Base-by-base conservation (phyloP, 2,888 invertebrate genomes). In the Synanthedon vespiformis region DNA sequence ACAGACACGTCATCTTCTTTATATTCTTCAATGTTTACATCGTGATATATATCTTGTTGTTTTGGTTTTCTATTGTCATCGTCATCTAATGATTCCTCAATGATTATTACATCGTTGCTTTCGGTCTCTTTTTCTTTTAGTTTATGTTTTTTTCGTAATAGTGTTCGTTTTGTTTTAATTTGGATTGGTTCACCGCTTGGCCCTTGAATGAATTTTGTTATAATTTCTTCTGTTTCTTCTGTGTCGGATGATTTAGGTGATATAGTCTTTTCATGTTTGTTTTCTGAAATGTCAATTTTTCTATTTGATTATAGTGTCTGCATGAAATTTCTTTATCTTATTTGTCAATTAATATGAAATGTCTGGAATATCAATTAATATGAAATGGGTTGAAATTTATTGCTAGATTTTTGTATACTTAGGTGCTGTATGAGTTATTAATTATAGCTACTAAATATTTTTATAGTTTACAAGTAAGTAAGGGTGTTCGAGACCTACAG, bases 151-250 rank as follows among this genome's bases (percentile, higher is more conserved):
- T 88, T 89, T 60, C 86, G 74, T 53, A 89, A 63, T 54, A 88
- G 87, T 1, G 90, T 90, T 61, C 89, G 65, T 67, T 90, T 90
- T 2, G 90, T 90, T 70, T 89, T 88, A 14, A 89, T 79, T 73
- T 88, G 86, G 55, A 80, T 85, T 6, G 89, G 88, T 72, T 89
- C 89, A n/a, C 75, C 72, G 53, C 81, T 77, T 10, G 89, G 82
- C 48, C 79, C 70, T 68, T 83, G 78, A 59, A 88, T 74, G 61
- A 90, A 90, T 72, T 89, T 90, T 1, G 90, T 90, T 44, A 90
- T 70, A 14, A 90, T 89, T 81, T 90, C 90, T 73, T 90, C 89
- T 48, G 85, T 82, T 83, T 90, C 89, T 76, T 89, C 86, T 47
- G 77, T 58, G 53, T 88, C 88, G 5, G 81, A 87, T 56, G 79